phyloP scores from a whole-genome alignment of 2,888 invertebrate species.

The Habrosyne pyritoides region DNA sequence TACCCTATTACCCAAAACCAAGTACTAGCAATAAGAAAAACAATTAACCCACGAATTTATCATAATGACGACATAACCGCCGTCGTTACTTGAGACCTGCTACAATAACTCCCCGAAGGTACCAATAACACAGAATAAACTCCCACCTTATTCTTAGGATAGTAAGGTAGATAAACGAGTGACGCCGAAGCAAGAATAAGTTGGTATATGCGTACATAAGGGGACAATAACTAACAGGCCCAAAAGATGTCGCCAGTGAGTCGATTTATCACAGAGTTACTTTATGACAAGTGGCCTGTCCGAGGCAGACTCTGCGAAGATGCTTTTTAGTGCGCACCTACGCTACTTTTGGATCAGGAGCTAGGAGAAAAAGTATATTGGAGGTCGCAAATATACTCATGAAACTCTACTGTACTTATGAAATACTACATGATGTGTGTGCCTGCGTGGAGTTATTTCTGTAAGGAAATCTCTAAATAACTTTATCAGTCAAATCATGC shows the following conservation, averaged over 20 bases:
- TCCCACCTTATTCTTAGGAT: neutral
- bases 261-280: constrained; percentile 76
- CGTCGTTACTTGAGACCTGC: constrained; percentile 57
- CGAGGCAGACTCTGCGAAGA: constrained; percentile 59
- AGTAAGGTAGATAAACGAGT: constrained; percentile 25
- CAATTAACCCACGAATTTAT: constrained; percentile 72
- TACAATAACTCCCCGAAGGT: constrained; percentile 56
- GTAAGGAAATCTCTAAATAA: no score
- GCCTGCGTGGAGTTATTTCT: no score
- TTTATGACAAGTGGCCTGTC: constrained; percentile 80
- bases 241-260: constrained; percentile 67
- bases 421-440: no score
- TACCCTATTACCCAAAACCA: constrained; percentile 17
- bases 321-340: constrained; percentile 72
- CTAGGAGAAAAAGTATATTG: constrained; percentile 21
- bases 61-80: constrained; percentile 67
- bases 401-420: neutral
- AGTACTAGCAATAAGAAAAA: constrained; percentile 46
- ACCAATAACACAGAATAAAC: constrained; percentile 20
- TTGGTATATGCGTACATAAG: constrained; percentile 56
- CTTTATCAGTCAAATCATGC: no score
- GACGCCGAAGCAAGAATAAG: constrained; percentile 9
- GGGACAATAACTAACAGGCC: constrained; percentile 75
- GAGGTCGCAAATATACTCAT: constrained; percentile 1
- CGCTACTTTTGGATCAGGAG: constrained; percentile 21